Evolutionary conservation across 2,797 vertebrate genomes (phyloP).

Genomic region (Anableps anableps): DNA sequence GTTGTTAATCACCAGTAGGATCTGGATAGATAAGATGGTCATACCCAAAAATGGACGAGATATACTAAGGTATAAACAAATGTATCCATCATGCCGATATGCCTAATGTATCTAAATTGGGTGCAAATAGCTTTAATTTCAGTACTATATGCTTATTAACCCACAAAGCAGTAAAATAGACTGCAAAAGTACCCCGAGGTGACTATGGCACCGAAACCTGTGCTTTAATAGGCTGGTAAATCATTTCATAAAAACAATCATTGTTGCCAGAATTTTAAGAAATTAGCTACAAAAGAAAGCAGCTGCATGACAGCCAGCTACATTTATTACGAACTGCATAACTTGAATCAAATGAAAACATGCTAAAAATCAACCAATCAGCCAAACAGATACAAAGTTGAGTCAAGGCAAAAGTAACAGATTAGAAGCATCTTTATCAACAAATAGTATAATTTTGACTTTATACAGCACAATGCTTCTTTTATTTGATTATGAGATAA

Average conservation of each 20-base stretch:
- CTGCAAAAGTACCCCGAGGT: neutral
- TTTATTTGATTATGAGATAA: neutral
- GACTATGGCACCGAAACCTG: neutral
- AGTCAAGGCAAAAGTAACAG: neutral
- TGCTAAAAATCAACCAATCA: neutral
- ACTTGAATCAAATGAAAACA: neutral
- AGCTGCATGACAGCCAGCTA: neutral
- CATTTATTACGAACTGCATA: neutral
- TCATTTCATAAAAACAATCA: neutral
- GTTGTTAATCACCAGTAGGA: neutral
- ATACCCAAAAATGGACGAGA: neutral
- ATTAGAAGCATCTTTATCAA: neutral
- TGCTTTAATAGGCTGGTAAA: neutral
- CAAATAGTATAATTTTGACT: neutral
- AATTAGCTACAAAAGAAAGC: neutral
- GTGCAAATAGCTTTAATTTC: neutral
- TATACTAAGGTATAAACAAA: neutral
- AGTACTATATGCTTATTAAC: neutral
- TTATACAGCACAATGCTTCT: neutral
- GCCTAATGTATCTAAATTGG: neutral
- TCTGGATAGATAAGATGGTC: neutral
- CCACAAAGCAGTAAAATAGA: neutral
- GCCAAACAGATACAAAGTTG: neutral
- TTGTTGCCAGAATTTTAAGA: neutral
- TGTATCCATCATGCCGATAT: neutral